Percentiles rank a stretch among this genome's conserved stretches.
phyloP scores from a whole-genome alignment of 2,888 invertebrate genomes.

The Epsilonema sp. region DNA sequence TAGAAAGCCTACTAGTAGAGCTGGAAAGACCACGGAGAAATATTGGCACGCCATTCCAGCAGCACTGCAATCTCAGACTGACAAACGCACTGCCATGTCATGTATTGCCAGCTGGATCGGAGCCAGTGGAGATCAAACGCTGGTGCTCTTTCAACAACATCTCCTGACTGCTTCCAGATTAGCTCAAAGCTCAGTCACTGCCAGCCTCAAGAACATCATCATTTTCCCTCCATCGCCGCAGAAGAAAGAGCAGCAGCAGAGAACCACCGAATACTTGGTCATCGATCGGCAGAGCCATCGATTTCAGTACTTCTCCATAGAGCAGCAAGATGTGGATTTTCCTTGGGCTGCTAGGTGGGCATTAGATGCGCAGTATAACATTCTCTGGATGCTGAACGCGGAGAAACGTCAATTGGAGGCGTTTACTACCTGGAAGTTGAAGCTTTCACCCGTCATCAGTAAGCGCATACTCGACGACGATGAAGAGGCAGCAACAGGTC shows the following conservation, averaged over 20 bases:
- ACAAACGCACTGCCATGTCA: no score
- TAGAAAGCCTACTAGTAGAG: no score
- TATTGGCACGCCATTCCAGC: constrained; percentile 46
- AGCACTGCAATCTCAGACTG: no score
- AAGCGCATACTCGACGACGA: neutral
- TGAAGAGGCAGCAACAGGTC: neutral
- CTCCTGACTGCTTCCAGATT: neutral
- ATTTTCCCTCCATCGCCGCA: neutral
- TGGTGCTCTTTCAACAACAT: constrained; percentile 25
- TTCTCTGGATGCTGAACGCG: constrained; percentile 61
- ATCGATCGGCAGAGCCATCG: constrained; percentile 13
- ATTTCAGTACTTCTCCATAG: constrained; percentile 14
- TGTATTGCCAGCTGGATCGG: constrained; percentile 83
- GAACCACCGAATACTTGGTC: constrained; percentile 13
- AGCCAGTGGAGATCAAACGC: constrained; percentile 88
- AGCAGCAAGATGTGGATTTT: neutral
- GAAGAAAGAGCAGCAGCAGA: neutral
- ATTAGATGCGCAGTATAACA: constrained; percentile 73
- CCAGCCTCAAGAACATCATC: neutral
- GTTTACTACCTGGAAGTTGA: neutral
- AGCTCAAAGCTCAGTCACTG: neutral
- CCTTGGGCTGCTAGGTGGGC: neutral
- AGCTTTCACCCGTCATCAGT: neutral
- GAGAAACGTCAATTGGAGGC: constrained; percentile 15
- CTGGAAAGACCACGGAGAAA: constrained; percentile 5